Base-by-base conservation (phyloP, 2,113 vertebrate genomes). In the Heloderma charlesbogerti region DNA sequence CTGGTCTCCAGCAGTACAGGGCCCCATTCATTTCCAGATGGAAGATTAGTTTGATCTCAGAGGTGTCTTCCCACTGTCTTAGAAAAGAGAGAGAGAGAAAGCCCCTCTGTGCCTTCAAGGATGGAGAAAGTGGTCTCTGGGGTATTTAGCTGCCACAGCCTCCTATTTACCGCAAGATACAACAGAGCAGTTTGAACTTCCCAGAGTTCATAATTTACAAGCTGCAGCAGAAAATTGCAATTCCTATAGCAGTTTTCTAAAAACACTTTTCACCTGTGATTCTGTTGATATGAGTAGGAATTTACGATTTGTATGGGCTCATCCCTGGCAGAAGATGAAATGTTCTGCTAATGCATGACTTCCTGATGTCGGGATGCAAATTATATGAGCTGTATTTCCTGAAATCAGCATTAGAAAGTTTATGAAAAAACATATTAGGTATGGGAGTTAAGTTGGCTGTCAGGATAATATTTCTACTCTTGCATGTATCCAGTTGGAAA, bases 401-500 rank as follows among this genome's bases (percentile, higher is more conserved):
- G 3, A 94, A 97, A 96, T 95, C 92, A 94, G 81, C 97, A 95
- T 88, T 10, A 93, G 94, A 90, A 93, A 93, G 93, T 86, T 87
- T 91, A 54, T 40, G 54, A 78, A 78, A 90, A 95, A 94, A 88
- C 40, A 10, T 83, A 94, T 93, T 94, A 94, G 92, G 60, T 88
- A 88, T 25, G 91, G 87, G 94, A 96, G 90, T 63, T 27, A 95
- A 92, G 91, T 84, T 74, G 90, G 90, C 91, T 95, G 89, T 86
- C 91, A 90, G 90, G 63, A 72, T 93, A 93, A 92, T 84, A 93
- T 93, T 95, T 94, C 94, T 89, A 92, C 95, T 96, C 89, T 90
- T 91, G 89, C 69, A 91, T 89, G 89, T 91, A 95, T 27, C 90
- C 92, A 92, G 10, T 87, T 91, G 94, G 92, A 94, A 96, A 95